Evolutionary conservation across 2,888 invertebrate species (phyloP), one percentile per base, ranked within the genome.

Genomic region (Trichopria drosophilae): DNA sequence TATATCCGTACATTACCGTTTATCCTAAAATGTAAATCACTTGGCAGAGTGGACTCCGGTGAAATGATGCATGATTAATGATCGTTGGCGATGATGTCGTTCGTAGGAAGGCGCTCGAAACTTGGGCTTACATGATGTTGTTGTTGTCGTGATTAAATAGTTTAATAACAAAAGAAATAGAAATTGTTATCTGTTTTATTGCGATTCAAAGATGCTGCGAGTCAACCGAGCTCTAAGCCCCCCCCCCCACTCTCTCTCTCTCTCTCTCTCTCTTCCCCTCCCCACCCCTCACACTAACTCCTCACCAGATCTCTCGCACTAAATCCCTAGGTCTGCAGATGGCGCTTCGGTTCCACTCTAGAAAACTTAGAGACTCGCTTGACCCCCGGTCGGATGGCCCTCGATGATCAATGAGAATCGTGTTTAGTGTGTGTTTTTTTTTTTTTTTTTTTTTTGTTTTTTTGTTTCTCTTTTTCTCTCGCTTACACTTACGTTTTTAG

Each of bases 391-490:
- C n/a, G n/a, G n/a, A n/a, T n/a, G n/a, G n/a, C n/a, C n/a, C n/a
- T n/a, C n/a, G n/a, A n/a, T n/a, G n/a, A n/a, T 29, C n/a, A 13
- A 29, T 15, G 29, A 53, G 53, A 46, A 45, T 48, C 51, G 52
- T 57, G 54, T 54, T 58, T 41, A 50, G 50, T 55, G 55, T 58
- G 58, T 61, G 50, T 53, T 55, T 59, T 59, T 54, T 64, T 51
- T 58, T 61, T 58, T 55, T 57, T 60, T 59, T n/a, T n/a, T n/a
- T 62, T 62, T 61, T 57, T 57, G 63, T 62, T 63, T 59, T 61
- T 60, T 64, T 57, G 57, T 59, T 63, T 66, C 60, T 62, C 61
- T 60, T 61, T 64, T 53, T 61, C 56, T 66, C 64, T 64, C 58
- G 60, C 64, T 64, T 63, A 57, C 54, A 58, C 58, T 46, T 39